Percentiles rank a stretch among this genome's conserved stretches.
Conservation (phyloP, 2,797 vertebrate species). For the Echiichthys vipera region DNA sequence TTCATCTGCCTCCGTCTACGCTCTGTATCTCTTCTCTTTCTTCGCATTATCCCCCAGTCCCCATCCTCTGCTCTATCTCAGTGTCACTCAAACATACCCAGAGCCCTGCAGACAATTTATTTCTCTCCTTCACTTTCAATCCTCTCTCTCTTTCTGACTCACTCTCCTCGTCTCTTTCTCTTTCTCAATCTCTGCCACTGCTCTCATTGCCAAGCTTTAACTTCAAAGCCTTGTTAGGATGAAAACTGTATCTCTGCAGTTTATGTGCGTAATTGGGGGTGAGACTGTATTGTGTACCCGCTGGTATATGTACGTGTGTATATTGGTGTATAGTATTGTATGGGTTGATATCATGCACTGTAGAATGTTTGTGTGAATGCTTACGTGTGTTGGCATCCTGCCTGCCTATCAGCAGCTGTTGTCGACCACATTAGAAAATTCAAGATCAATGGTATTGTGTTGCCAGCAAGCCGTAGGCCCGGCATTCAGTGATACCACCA, state of each 20-base stretch:
- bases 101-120: constrained; percentile 67
- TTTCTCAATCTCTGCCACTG: constrained; percentile 52
- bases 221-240: constrained; percentile 51
- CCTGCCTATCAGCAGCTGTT: constrained; percentile 35
- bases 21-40: constrained; percentile 33
- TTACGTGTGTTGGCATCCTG: constrained; percentile 7
- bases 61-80: constrained; percentile 31
- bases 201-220: constrained; percentile 46
- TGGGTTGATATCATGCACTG: constrained; percentile 8
- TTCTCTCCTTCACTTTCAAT: constrained; percentile 45
- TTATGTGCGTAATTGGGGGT: constrained; percentile 10
- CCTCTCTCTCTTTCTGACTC: constrained; percentile 34
- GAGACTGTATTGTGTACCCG: constrained; percentile 5
- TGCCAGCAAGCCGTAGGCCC: constrained; percentile 34
- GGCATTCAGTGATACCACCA: constrained; percentile 37
- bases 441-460: constrained; percentile 48
- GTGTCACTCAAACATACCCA: constrained; percentile 41
- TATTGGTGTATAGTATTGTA: neutral
- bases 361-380: constrained; percentile 12
- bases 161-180: constrained; percentile 33
- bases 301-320: neutral
- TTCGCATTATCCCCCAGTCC: constrained; percentile 23
- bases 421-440: constrained; percentile 32
- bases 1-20: constrained; percentile 3
- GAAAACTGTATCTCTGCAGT: constrained; percentile 31